A percentile compares a stretch with the other conserved stretches of the same genome.
These are phyloP conservation scores for Drosophila gaucha DNA, from an alignment of 2,888 invertebrate species.

Conservation along the genomic window DNA sequence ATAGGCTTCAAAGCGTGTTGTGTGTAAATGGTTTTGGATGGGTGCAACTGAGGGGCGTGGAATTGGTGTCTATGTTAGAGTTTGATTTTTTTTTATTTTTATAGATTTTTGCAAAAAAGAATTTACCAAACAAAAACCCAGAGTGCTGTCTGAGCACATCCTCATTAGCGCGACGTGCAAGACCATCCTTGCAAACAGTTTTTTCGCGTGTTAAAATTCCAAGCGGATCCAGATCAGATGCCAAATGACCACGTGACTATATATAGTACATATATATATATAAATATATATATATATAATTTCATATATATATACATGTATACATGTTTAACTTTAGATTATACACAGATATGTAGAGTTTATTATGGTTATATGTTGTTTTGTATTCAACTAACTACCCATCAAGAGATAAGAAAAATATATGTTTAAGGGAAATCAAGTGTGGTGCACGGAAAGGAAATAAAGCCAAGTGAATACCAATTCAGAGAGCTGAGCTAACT, in stretches of 20 bases:
- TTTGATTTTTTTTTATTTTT: constrained; percentile 14
- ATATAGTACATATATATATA: constrained; percentile 32
- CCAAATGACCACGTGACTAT: constrained; percentile 93
- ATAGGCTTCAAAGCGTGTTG: constrained; percentile 45
- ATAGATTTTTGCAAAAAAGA: constrained; percentile 57
- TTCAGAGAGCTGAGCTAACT: constrained; percentile 6
- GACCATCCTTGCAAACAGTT: constrained; percentile 84
- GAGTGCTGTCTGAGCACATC: constrained; percentile 85
- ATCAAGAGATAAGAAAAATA: constrained; percentile 16
- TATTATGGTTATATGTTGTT: constrained; percentile 40
- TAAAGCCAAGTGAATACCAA: constrained; percentile 23
- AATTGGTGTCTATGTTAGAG: constrained; percentile 31
- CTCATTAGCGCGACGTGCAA: constrained; percentile 85
- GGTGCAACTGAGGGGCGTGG: constrained; percentile 40
- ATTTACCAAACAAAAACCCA: constrained; percentile 85
- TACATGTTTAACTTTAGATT: constrained; percentile 22
- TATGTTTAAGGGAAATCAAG: constrained; percentile 26
- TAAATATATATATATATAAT: constrained; percentile 12
- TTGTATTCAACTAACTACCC: constrained; percentile 39
- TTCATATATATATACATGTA: constrained; percentile 21
- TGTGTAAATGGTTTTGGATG: constrained; percentile 43
- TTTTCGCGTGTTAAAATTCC: constrained; percentile 86
- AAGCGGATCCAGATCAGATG: constrained; percentile 93
- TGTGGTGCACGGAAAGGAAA: constrained; percentile 36
- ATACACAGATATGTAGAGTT: constrained; percentile 40